Conservation (phyloP, 2,888 invertebrate species). For the Argyra leucocephala region DNA sequence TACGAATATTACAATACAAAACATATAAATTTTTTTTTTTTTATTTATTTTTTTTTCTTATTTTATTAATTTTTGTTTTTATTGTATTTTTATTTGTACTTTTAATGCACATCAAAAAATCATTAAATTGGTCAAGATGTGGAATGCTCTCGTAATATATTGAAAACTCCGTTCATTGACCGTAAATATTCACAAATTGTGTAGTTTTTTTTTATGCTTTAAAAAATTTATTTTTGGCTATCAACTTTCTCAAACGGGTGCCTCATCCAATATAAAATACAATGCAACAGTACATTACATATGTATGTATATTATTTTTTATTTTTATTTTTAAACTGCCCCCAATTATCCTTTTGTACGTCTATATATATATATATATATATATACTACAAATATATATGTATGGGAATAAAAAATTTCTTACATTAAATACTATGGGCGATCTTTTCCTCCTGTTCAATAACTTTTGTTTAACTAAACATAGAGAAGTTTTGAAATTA, state of each 20-base stretch:
- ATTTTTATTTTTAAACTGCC: background rate
- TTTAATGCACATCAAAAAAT: background rate
- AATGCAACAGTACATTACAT: background rate
- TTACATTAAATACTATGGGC: no score
- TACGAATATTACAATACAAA: constrained; percentile 3
- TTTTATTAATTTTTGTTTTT: background rate
- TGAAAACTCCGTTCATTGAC: background rate
- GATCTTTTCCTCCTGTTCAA: no score
- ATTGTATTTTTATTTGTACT: background rate
- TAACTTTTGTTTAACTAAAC: no score
- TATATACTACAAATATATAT: no score
- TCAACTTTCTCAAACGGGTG: constrained; percentile 1
- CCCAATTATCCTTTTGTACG: background rate
- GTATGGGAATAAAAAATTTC: no score
- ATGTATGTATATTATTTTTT: no score
- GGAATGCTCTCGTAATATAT: background rate
- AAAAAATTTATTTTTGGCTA: background rate
- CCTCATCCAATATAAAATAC: background rate
- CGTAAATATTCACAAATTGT: background rate
- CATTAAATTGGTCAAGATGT: constrained; percentile 3
- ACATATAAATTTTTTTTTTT: background rate
- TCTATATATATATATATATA: no score
- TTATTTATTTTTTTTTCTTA: background rate
- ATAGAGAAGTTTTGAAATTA: no score
- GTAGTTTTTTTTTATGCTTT: background rate